Evolutionary conservation across 2,113 vertebrate genomes (phyloP), one percentile per base, ranked within the genome.

Genomic region (Verasper variegatus): DNA sequence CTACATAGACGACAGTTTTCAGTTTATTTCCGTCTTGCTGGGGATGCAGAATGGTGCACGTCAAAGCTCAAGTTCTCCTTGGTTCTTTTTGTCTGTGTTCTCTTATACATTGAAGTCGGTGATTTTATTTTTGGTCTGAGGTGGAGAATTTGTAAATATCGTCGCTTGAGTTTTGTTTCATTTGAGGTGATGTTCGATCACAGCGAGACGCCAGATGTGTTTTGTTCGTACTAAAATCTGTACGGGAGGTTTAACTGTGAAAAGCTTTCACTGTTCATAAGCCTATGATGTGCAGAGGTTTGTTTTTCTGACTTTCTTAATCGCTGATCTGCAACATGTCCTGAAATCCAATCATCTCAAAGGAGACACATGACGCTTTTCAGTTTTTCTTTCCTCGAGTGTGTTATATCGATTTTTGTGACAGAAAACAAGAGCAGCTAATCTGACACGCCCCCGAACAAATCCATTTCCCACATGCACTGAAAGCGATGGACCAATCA

Each of bases 81-180:
- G 27, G 47, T 67, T 14, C 27, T 18, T 51, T 14, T 3, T 13
- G 1, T 27, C 60, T 81, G 59, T 80, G 26, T 71, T 80, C 67
- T 71, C 35, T 59, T 17, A 6, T 58, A 23, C 63, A 61, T 75
- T 82, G 80, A 81, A 73, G 58, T 59, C 56, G 27, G 27, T 27
- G 60, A 63, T 71, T 76, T 73, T 20, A 69, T 11, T 71, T 80
- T 60, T 68, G 55, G 63, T 75, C 35, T 54, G 54, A 40, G 17
- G 68, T 59, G 67, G 37, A 52, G 45, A 54, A 60, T 73, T 85
- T 86, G 68, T 58, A 80, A 88, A 81, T 80, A 63, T 21, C 51
- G 42, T 37, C 13, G 27, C 27, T 31, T 31, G 27, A 31, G 27
- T 31, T 31, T 31, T 6, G 27, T 13, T 51, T 62, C 3, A 11